These are phyloP conservation scores for Trinorchestia longiramus DNA, from an alignment of 1,140 invertebrate species.

Conservation along the genomic window DNA sequence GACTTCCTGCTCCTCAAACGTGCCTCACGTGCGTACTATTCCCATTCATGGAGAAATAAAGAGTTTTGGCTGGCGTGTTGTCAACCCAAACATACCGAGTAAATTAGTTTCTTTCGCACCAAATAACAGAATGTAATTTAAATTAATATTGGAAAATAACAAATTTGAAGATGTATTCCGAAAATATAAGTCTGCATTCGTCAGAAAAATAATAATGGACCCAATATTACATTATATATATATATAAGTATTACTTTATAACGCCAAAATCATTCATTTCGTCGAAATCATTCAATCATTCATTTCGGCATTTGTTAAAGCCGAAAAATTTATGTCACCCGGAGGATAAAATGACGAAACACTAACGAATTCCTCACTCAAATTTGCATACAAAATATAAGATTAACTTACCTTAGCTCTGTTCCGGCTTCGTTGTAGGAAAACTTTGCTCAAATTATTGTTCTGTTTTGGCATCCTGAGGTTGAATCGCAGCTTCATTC, in stretches of 20 bases:
- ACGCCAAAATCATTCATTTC: not conserved
- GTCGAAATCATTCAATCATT: no score
- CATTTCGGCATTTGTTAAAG: no score
- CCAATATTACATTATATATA: not conserved
- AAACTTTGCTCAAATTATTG: not conserved
- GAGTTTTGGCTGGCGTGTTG: not conserved
- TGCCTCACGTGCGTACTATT: not conserved
- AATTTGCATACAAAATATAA: not conserved
- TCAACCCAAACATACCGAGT: not conserved
- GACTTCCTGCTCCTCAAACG: not conserved
- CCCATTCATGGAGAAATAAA: not conserved
- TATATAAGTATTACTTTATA: not conserved
- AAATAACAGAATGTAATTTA: not conserved
- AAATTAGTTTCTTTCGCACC: not conserved
- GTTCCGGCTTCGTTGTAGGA: not conserved
- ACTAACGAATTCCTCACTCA: not conserved
- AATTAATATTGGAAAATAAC: not conserved
- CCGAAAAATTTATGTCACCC: not conserved
- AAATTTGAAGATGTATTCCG: not conserved
- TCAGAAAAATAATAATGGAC: not conserved
- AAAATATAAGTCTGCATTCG: not conserved
- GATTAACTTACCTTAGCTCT: not conserved
- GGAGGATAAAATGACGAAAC: not conserved
- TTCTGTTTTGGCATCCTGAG: no score
- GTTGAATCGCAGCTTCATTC: no score